Evolutionary conservation across 2,113 vertebrate genomes (phyloP), one percentile per base, ranked within the genome.

Genomic region (Lophius piscatorius): DNA sequence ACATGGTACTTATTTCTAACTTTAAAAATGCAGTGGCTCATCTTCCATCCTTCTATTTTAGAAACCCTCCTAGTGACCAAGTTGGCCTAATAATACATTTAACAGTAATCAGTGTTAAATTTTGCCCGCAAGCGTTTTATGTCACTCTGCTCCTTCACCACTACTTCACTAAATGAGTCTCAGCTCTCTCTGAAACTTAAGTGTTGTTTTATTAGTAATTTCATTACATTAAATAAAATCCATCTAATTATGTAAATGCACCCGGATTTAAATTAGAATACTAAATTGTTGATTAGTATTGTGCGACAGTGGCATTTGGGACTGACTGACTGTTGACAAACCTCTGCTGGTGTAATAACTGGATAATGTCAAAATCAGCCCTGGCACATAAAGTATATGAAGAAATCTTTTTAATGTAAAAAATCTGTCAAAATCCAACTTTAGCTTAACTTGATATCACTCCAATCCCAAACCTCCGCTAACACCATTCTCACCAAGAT

Each of bases 11-110:
- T 57, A 66, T 60, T 70, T 50, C 40, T 52, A 70, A 34, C 42
- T 46, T 40, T 57, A 62, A n/a, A 59, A 68, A 71, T 51, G 52
- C 66, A 70, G 61, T 11, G 54, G 70, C 44, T 84, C 73, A 57
- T 73, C 67, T 76, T 80, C 40, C 79, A 70, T 58, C 58, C 17
- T 58, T 64, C 76, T 80, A 76, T 82, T 87, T 80, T 70, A 40
- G 59, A 80, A 60, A 3, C 45, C 33, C 1, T 67, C 61, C 67
- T 47, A 54, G 75, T 78, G 76, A 68, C 74, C 51, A 33, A 5
- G 63, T 56, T 41, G 70, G 20, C 61, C 66, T 68, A 42, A 73
- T 78, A 54, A 77, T 74, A 67, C 46, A 23, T 72, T 50, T 16
- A 60, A 47, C 44, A 67, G 72, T 34, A 24, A 42, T 26, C 17